phyloP scores from a whole-genome alignment of 2,113 vertebrate species.

The Prietella phreatophila region DNA sequence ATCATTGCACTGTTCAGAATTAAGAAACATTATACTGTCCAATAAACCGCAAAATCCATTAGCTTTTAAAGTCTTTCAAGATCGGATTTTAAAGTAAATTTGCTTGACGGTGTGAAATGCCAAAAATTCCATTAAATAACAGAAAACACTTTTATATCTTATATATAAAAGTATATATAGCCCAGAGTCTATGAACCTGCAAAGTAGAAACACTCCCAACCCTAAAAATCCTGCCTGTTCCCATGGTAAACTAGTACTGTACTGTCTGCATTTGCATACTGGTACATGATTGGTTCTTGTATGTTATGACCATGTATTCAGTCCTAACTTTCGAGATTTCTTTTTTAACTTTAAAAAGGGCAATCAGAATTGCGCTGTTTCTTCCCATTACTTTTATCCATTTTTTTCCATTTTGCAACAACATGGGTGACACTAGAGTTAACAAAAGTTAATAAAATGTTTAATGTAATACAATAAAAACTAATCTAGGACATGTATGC shows the following conservation, averaged over 20 bases:
- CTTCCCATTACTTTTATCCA: neutral
- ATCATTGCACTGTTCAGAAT: neutral
- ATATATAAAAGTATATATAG: no score
- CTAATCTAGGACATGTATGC: neutral
- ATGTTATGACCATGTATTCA: neutral
- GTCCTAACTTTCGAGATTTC: neutral
- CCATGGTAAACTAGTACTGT: neutral
- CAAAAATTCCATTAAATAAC: neutral
- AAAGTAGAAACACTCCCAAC: neutral
- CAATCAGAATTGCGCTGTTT: neutral
- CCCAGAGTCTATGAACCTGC: neutral
- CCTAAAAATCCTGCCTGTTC: neutral
- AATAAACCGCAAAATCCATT: neutral
- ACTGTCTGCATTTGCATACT: neutral
- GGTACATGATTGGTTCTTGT: neutral
- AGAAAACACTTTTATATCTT: neutral
- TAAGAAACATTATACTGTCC: neutral
- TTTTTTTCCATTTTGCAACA: neutral
- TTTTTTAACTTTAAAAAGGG: neutral
- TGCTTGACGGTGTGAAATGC: neutral
- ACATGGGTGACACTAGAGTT: neutral
- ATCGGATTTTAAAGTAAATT: neutral
- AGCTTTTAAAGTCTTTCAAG: conserved; percentile 5
- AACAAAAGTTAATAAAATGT: neutral
- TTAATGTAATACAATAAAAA: neutral